Base-by-base conservation (phyloP, 2,797 vertebrate genomes). In the Brachymystax lenok region DNA sequence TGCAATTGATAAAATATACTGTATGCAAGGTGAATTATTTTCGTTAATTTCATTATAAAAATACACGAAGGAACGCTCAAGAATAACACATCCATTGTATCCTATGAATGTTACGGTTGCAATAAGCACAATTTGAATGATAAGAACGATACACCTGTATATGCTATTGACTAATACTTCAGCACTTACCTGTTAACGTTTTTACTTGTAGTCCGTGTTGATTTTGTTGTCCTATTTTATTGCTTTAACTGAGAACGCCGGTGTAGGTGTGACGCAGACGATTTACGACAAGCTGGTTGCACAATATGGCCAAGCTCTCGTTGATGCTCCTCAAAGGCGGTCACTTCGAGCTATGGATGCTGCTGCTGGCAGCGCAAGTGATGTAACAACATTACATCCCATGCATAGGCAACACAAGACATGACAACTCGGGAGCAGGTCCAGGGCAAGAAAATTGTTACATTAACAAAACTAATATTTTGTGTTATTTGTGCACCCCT, bases 201-300 rank as follows among this genome's bases (percentile, higher is more conserved):
- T 0, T 13, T 74, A 78, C 21, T 74, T 69, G 67, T 59, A 46
- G 59, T 30, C 30, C 24, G 14, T 50, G 81, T 40, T 79, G 52
- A 14, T 17, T 73, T 3, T 50, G 80, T 66, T 70, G 27, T 46
- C 71, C 50, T 70, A 51, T 35, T 46, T 51, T 40, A 77, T 71
- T 51, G 72, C 66, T 33, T 71, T 69, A 70, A 69, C 50, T 13
- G 10, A 35, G 24, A 59, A 46, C 63, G 73, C 71, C 5, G 69
- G 71, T 82, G 7, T 50, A 81, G 82, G 83, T 90, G 89, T 93
- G 92, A 92, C 92, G 91, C 93, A 94, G 92, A 80, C 88, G 89
- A 83, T 92, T 88, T 89, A 87, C 74, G 79, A 30, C 59, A 21
- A 81, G 77, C 79, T 83, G 86, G 75, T 35, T 87, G 86, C 88